These are phyloP conservation scores for Tanypteryx hageni DNA, from an alignment of 2,888 invertebrate genomes.

Conservation along the genomic window DNA sequence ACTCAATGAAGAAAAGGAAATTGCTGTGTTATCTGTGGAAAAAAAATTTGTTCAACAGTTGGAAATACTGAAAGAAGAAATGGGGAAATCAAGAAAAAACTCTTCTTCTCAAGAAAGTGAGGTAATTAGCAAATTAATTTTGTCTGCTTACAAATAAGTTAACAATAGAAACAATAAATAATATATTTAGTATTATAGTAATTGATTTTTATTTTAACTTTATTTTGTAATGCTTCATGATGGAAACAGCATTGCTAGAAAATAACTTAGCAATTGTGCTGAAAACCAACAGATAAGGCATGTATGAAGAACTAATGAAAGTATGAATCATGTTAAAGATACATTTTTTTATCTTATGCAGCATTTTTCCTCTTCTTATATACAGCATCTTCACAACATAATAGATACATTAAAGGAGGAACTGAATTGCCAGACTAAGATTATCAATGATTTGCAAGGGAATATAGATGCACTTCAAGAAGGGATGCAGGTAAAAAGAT, in stretches of 20 bases:
- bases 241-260: too few species aligned
- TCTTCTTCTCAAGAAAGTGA: constrained; percentile 65
- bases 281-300: too few species aligned
- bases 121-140: constrained; percentile 41
- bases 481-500: constrained; percentile 70
- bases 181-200: too few species aligned
- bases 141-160: not conserved
- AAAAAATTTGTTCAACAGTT: constrained; percentile 78
- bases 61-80: constrained; percentile 75
- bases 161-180: not conserved
- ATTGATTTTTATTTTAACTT: too few species aligned
- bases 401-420: constrained; percentile 74
- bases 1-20: constrained; percentile 81
- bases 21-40: constrained; percentile 80
- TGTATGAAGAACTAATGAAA: too few species aligned
- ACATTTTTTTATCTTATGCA: not conserved
- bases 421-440: constrained; percentile 73
- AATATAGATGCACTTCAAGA: constrained; percentile 75
- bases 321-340: too few species aligned
- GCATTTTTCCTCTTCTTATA: too few species aligned
- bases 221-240: too few species aligned
- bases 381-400: constrained; percentile 72
- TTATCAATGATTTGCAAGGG: constrained; percentile 74
- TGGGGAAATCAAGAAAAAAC: constrained; percentile 70
- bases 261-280: too few species aligned